Base-by-base conservation (phyloP, 2,113 vertebrate species). In the Psophia crepitans region DNA sequence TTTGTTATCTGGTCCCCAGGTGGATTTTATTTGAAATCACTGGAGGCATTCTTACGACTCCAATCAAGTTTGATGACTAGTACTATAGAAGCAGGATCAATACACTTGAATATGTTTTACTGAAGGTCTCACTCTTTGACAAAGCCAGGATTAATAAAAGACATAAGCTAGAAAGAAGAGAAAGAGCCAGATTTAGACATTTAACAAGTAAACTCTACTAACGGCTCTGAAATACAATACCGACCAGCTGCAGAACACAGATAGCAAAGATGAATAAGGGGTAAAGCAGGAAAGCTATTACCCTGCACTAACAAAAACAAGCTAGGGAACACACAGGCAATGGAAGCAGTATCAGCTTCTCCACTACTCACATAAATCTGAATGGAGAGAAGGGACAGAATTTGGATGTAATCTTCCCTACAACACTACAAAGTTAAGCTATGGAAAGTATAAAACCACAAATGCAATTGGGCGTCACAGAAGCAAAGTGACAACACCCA, bases 191-290 rank as follows among this genome's bases (percentile, higher is more conserved):
- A 84, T 79, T 81, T 54, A 61, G 73, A 69, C 39, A 64, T 73
- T 69, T n/a, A 66, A 64, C n/a, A 41, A 93, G 73, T 21, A 84
- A 89, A 92, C 48, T 65, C 58, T 16, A 0, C 64, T 81, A 69
- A 77, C 56, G 79, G 83, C 89, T 86, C 68, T 44, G 69, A 68
- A 71, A 78, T 22, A 60, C 35, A 84, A 13, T 4, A 30, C 30
- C 18, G 61, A 58, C 64, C 84, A 91, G 92, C 84, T 95, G 95
- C 84, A 95, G 86, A 84, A 5, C 57, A 69, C 61, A 78, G 96
- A 90, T 89, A 95, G 81, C 79, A 78, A 68, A 90, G 85, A 81
- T 8, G 24, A 85, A 56, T 12, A 13, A 39, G 8, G 39, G 14
- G 32, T 5, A 74, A 71, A 58, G 35, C 64, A 78, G 54, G 46